Conservation (phyloP, 2,797 vertebrate genomes). For the Eulemur rubriventer region DNA sequence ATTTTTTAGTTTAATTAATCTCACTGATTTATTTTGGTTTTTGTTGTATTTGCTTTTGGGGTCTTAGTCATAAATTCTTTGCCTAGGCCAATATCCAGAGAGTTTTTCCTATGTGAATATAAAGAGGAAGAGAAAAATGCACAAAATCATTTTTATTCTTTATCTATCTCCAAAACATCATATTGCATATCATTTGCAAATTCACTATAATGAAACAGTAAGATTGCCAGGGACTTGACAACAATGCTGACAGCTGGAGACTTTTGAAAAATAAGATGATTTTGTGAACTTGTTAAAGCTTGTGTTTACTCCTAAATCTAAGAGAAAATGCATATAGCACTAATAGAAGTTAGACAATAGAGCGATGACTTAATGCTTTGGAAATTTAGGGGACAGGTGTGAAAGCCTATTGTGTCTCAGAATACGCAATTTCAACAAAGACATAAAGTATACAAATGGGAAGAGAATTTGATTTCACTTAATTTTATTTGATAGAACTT, state of each 20-base stretch:
- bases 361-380: conserved; percentile 19
- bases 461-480: conserved; percentile 78
- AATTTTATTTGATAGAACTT: conserved; percentile 76
- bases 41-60: not conserved
- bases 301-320: conserved; percentile 22
- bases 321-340: not conserved
- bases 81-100: not conserved
- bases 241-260: not conserved
- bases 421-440: conserved; percentile 69
- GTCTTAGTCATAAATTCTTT: not conserved
- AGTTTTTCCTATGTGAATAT: not conserved
- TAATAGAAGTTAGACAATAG: conserved; percentile 63
- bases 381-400: conserved; percentile 48
- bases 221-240: not conserved
- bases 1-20: not conserved
- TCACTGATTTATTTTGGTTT: not conserved
- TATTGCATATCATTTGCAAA: not conserved
- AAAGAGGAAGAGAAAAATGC: not conserved
- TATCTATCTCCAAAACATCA: not conserved
- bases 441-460: conserved; percentile 72
- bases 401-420: conserved; percentile 55
- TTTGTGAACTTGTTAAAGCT: not conserved
- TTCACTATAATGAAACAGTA: not conserved
- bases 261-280: not conserved
- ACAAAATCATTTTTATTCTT: not conserved